Evolutionary conservation across 2,797 vertebrate species (phyloP).

Genomic region (Pygocentrus nattereri): DNA sequence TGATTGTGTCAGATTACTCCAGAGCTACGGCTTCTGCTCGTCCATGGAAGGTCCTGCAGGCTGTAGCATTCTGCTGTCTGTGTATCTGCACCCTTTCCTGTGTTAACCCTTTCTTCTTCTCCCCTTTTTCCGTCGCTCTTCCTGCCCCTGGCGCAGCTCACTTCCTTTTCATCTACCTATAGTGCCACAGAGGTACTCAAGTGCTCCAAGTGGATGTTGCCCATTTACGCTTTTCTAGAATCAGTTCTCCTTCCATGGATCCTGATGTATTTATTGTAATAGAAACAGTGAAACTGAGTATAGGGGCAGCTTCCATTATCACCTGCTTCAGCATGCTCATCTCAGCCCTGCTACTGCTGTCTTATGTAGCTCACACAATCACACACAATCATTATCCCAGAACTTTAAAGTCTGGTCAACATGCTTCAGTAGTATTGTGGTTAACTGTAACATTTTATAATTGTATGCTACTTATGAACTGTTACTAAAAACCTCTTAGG

Average conservation of each 20-base stretch:
- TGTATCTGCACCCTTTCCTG: slow-evolving; percentile 61
- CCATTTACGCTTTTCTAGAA: not conserved
- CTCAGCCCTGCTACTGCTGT: not conserved
- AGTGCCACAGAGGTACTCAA: slow-evolving; percentile 90
- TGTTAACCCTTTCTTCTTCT: slow-evolving; percentile 81
- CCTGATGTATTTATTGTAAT: not conserved
- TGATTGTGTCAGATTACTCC: slow-evolving; percentile 2
- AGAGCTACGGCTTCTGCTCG: not conserved
- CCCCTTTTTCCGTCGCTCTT: slow-evolving; percentile 69
- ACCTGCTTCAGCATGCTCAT: slow-evolving; percentile 14
- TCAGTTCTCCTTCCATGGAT: not conserved
- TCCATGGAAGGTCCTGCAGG: slow-evolving; percentile 18
- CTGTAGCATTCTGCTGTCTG: slow-evolving; percentile 28
- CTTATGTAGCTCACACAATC: not conserved
- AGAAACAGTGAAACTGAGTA: not conserved
- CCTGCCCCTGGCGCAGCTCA: slow-evolving; percentile 90
- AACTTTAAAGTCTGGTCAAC: not conserved
- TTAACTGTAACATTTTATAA: not conserved
- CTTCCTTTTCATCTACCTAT: slow-evolving; percentile 92
- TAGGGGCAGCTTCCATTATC: not conserved
- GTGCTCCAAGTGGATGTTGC: slow-evolving; percentile 11
- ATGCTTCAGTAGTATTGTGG: not conserved
- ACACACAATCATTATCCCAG: not conserved
- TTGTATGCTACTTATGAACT: not conserved
- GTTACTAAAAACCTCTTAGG: not conserved